These are phyloP conservation scores for Tubulanus polymorphus DNA, from an alignment of 2,888 invertebrate species.

Conservation along the genomic window DNA sequence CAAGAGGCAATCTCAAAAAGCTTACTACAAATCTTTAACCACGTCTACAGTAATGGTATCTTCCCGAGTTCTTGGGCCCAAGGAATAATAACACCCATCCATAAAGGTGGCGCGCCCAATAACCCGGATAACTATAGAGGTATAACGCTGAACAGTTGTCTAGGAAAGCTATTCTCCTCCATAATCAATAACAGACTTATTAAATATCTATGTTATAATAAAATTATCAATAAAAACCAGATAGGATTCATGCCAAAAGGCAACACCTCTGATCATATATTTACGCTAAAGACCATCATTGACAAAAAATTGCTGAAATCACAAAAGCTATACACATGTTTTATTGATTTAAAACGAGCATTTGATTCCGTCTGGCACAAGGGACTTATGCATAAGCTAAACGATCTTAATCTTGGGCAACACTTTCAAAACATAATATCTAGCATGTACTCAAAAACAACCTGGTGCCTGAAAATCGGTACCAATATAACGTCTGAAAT, in stretches of 20 bases:
- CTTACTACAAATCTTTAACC: not conserved
- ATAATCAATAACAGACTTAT: not conserved
- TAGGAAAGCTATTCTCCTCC: not conserved
- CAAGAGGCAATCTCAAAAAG: not conserved
- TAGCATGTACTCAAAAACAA: not conserved
- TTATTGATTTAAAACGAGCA: not conserved
- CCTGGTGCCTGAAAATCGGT: not conserved
- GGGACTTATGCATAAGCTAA: not conserved
- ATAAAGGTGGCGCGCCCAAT: not conserved
- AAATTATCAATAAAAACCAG: not conserved
- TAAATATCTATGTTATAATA: not conserved
- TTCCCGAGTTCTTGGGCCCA: too few species aligned
- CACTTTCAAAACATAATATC: not conserved
- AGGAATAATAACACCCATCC: not conserved
- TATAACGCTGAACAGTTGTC: not conserved
- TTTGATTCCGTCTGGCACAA: not conserved
- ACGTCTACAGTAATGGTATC: too few species aligned
- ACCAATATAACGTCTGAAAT: not conserved
- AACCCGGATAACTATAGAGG: not conserved
- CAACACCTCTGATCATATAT: not conserved
- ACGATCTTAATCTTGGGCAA: not conserved
- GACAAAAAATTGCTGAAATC: not conserved
- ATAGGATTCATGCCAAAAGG: not conserved
- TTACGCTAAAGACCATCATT: not conserved
- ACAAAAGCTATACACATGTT: not conserved